Evolutionary conservation across 2,113 vertebrate genomes (phyloP).

Genomic region (Mesitornis unicolor): DNA sequence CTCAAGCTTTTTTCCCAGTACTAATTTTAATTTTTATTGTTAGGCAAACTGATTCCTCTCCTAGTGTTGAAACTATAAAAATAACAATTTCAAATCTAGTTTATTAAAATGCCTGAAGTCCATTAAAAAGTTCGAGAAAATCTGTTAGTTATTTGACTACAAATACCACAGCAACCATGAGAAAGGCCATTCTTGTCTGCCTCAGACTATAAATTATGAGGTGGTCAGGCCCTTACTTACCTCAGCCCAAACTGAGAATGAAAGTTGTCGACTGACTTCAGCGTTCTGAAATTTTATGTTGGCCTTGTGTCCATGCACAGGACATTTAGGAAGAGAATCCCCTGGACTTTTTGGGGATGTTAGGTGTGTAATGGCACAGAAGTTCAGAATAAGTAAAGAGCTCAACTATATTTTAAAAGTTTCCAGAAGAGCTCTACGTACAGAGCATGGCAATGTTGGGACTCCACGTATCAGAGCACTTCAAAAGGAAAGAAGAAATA

Average conservation of each 20-base stretch:
- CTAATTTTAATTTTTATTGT: background rate
- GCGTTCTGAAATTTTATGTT: background rate
- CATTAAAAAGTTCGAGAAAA: background rate
- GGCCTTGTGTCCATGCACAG: accelerated
- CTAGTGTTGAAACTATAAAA: background rate
- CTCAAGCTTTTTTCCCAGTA: background rate
- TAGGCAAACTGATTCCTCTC: background rate
- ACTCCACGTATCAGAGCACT: accelerated
- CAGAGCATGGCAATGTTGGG: background rate
- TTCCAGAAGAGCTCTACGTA: background rate
- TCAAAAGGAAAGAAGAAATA: background rate
- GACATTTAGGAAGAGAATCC: background rate
- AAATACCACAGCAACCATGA: background rate
- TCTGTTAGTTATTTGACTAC: background rate
- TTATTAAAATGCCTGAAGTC: background rate
- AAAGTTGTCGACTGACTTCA: background rate
- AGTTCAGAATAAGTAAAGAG: background rate
- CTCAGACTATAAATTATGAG: background rate
- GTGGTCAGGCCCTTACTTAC: background rate
- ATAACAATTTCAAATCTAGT: no score
- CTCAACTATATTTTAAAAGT: background rate
- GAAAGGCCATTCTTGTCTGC: background rate
- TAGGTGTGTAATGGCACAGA: background rate
- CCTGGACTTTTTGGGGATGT: background rate
- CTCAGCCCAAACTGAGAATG: background rate